Evolutionary conservation across 2,797 vertebrate genomes (phyloP).

Genomic region (Brachyalestes nurse): DNA sequence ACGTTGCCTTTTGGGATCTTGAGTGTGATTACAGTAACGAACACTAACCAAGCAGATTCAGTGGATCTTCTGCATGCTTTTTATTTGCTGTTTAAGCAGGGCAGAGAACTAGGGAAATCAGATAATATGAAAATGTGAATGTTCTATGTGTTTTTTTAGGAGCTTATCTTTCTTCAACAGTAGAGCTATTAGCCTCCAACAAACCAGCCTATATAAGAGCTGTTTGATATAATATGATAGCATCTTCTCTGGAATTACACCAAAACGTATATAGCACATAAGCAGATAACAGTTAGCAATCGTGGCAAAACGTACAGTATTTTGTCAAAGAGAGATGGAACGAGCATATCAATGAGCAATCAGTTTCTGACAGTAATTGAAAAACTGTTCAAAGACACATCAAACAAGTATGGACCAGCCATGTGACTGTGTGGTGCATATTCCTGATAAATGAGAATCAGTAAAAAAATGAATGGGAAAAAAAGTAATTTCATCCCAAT

Average conservation of each 20-base stretch:
- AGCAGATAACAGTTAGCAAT: slow-evolving; percentile 16
- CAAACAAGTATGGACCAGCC: slow-evolving; percentile 16
- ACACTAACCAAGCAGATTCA: slow-evolving; percentile 29
- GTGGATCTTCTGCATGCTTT: not conserved
- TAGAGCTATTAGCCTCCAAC: slow-evolving; percentile 41
- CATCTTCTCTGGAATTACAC: slow-evolving; percentile 45
- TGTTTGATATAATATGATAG: slow-evolving; percentile 39
- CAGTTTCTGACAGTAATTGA: slow-evolving; percentile 25
- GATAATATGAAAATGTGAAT: slow-evolving; percentile 40
- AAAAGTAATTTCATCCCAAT: slow-evolving; percentile 24
- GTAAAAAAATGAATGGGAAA: not conserved
- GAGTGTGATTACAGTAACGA: slow-evolving; percentile 43
- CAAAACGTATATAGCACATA: slow-evolving; percentile 22
- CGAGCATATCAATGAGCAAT: slow-evolving; percentile 18
- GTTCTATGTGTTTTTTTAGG: slow-evolving; percentile 23
- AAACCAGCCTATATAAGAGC: slow-evolving; percentile 37
- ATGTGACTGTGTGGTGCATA: not conserved
- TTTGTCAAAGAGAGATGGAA: not conserved
- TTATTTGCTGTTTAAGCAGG: slow-evolving; percentile 11
- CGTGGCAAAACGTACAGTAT: slow-evolving; percentile 9
- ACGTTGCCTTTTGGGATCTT: slow-evolving; percentile 36
- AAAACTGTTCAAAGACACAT: slow-evolving; percentile 44
- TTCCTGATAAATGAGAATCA: not conserved
- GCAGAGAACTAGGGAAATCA: slow-evolving; percentile 12
- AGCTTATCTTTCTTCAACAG: slow-evolving; percentile 41